Base-by-base conservation (phyloP, 2,888 invertebrate genomes). In the Melanargia galathea region DNA sequence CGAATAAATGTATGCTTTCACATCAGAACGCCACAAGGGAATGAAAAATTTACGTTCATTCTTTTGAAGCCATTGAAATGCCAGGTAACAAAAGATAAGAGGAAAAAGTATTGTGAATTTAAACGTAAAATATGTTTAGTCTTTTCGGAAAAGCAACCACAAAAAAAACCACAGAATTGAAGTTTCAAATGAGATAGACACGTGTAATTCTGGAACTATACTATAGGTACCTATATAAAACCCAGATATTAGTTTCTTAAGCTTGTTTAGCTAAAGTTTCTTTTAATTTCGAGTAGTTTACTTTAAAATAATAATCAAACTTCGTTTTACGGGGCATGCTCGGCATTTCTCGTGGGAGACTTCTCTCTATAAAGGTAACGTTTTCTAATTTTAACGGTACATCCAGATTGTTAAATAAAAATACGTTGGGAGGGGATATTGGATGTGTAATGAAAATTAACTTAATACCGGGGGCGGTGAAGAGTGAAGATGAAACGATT, bases 401-500 rank as follows among this genome's bases (percentile, higher is more conserved):
- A 30, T 18, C 4, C 10, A 8, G n/a, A 48, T 49, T 8, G 49
- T 16, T 2, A 30, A 49, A 26, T 16, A 49, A 49, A 30, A 18
- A 16, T 30, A 49, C 3, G 16, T 7, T 5, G n/a, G 62, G 63
- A 26, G 6, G 11, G 26, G 60, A 65, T 63, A 43, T 43, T 43
- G 43, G 22, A 56, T 11, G n/a, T 43, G 54, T 38, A 57, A 24
- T 63, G 63, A 76, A 81, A 81, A 82, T 83, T 81, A 83, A 82
- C 79, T 81, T 78, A 75, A 86, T 82, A 83, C 82, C 77, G 82
- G 73, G 77, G 74, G 77, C 75, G 78, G 73, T 74, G 77, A 80
- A 78, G 84, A 78, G 78, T 77, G 77, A 79, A 80, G 81, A 84
- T 83, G 82, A 78, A 81, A 80, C 82, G 81, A 83, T 87, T 86